A percentile compares a stretch with the other conserved stretches of the same genome.
Conservation (phyloP, 1,140 invertebrate species). For the Doryteuthis pealeii region DNA sequence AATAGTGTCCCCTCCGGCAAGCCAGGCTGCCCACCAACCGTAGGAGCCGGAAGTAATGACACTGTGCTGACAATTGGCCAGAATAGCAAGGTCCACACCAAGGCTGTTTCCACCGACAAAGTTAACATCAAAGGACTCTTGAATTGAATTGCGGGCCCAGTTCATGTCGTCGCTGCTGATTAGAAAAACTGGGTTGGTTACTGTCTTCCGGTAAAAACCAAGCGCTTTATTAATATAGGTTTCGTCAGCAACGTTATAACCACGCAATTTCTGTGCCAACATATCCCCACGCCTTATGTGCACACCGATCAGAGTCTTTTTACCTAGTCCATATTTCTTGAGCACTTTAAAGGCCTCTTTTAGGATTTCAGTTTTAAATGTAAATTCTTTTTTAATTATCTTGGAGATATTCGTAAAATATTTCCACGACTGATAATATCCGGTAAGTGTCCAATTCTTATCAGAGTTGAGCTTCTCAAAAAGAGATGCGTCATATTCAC, state of each 20-base stretch:
- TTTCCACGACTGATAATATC: conserved; percentile 41
- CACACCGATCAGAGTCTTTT: conserved; percentile 33
- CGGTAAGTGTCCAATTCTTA: conserved; percentile 23
- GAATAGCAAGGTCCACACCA: conserved; percentile 46
- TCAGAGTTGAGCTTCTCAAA: conserved; percentile 24
- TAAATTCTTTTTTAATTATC: conserved; percentile 28
- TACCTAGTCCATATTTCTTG: background rate
- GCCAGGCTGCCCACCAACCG: conserved; percentile 50
- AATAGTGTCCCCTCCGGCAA: conserved; percentile 41
- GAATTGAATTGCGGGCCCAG: conserved; percentile 34
- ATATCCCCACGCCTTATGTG: conserved; percentile 45
- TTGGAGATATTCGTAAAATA: conserved; percentile 36
- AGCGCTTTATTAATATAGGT: conserved; percentile 32
- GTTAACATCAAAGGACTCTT: conserved; percentile 20
- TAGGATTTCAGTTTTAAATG: conserved; percentile 29
- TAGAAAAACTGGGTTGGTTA: conserved; percentile 32
- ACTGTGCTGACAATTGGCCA: conserved; percentile 43
- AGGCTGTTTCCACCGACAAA: conserved; percentile 22
- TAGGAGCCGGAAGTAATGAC: conserved; percentile 47
- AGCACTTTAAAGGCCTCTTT: conserved; percentile 19
- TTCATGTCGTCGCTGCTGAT: conserved; percentile 37
- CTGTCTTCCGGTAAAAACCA: conserved; percentile 27
- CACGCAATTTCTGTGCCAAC: conserved; percentile 19
- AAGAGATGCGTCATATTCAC: conserved; percentile 25
- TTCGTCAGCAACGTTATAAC: conserved; percentile 27